Conservation (phyloP, 2,797 vertebrate species). For the Hybognathus amarus region DNA sequence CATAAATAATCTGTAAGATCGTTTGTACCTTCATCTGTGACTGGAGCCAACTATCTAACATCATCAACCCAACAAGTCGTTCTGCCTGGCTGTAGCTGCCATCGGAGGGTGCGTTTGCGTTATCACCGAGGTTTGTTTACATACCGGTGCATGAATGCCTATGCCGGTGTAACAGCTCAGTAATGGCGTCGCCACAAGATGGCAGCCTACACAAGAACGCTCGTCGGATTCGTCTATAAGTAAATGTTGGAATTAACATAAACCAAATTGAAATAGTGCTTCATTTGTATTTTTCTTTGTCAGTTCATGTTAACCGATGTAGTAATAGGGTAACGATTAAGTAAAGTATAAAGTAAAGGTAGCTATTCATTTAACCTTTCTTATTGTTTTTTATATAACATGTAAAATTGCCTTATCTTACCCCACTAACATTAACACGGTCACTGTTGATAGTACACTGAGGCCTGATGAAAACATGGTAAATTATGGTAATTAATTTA, state of each 20-base stretch:
- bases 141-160: too few relatives aligned
- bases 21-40: too few relatives aligned
- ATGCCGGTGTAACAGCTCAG: too few relatives aligned
- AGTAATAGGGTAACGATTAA: neutral
- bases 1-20: too few relatives aligned
- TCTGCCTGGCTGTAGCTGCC: too few relatives aligned
- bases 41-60: too few relatives aligned
- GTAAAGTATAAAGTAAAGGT: neutral
- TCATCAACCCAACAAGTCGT: too few relatives aligned
- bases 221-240: too few relatives aligned
- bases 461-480: neutral
- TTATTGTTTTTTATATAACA: neutral
- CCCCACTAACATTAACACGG: neutral
- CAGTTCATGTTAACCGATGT: neutral
- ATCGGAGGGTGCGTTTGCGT: too few relatives aligned
- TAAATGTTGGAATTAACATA: neutral
- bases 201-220: too few relatives aligned
- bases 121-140: too few relatives aligned
- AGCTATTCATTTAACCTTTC: neutral
- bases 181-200: too few relatives aligned
- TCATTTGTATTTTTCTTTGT: neutral
- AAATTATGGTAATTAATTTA: neutral
- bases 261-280: neutral
- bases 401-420: neutral
- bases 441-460: neutral